Evolutionary conservation across 2,113 vertebrate species (phyloP).

Genomic region (Salvelinus namaycush): DNA sequence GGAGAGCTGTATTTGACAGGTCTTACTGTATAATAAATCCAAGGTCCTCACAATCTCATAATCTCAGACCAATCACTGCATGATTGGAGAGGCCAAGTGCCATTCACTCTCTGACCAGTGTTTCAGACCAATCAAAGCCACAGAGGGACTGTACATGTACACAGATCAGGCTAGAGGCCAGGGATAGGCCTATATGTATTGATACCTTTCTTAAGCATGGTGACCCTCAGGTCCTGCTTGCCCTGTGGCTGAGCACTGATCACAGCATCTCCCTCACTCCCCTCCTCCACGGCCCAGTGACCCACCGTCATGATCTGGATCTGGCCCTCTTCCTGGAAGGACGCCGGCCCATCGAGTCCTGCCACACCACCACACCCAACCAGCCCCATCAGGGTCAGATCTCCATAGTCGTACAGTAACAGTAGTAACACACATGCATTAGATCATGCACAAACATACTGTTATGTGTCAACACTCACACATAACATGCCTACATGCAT

Average conservation of each 20-base stretch:
- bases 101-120: not conserved
- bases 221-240: conserved; percentile 89
- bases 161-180: not conserved
- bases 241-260: conserved; percentile 79
- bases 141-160: not conserved
- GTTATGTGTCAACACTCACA: not conserved
- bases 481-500: not conserved
- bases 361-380: conserved; percentile 56
- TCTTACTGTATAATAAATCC: not conserved
- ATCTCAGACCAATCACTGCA: not conserved
- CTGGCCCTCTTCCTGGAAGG: conserved; percentile 84
- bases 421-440: not conserved
- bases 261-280: conserved; percentile 76
- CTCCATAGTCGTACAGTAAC: not conserved
- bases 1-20: not conserved
- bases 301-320: conserved; percentile 90
- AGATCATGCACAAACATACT: not conserved
- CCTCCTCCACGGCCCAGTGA: conserved; percentile 77
- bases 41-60: not conserved
- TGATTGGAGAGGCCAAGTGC: conserved; percentile 1
- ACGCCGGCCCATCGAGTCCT: conserved; percentile 86
- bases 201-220: conserved; percentile 96
- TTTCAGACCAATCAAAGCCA: not conserved
- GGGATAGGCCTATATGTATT: not conserved
- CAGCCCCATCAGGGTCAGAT: not conserved